Evolutionary conservation across 2,797 vertebrate genomes (phyloP).

Genomic region (Delichon dasypus): DNA sequence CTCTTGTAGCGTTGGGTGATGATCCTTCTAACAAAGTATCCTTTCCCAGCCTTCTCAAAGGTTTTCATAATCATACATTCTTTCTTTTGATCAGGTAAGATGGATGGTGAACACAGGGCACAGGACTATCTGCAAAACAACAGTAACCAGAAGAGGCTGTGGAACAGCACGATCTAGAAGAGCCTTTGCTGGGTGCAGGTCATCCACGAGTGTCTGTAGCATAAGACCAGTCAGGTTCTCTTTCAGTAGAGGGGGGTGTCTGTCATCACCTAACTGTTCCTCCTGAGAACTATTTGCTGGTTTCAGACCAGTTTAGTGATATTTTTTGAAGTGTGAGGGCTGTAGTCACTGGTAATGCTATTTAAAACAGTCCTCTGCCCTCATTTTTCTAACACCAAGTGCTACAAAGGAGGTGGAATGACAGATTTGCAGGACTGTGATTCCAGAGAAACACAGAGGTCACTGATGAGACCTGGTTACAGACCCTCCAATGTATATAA

Average conservation of each 20-base stretch:
- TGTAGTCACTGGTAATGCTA: background rate
- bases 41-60: background rate
- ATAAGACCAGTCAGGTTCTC: background rate
- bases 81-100: background rate
- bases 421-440: background rate
- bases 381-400: background rate
- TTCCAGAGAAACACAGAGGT: background rate
- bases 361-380: background rate
- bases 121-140: background rate
- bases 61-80: background rate
- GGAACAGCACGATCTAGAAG: background rate
- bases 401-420: background rate
- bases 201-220: rapidly evolving
- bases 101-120: background rate
- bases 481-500: background rate
- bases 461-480: background rate
- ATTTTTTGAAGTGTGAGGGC: background rate
- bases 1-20: background rate
- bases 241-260: background rate
- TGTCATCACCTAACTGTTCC: background rate
- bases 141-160: background rate
- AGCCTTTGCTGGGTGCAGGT: background rate
- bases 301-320: background rate
- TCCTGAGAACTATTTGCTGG: background rate
- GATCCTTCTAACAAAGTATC: background rate